phyloP scores from a whole-genome alignment of 2,797 vertebrate species.

The Callimico goeldii region DNA sequence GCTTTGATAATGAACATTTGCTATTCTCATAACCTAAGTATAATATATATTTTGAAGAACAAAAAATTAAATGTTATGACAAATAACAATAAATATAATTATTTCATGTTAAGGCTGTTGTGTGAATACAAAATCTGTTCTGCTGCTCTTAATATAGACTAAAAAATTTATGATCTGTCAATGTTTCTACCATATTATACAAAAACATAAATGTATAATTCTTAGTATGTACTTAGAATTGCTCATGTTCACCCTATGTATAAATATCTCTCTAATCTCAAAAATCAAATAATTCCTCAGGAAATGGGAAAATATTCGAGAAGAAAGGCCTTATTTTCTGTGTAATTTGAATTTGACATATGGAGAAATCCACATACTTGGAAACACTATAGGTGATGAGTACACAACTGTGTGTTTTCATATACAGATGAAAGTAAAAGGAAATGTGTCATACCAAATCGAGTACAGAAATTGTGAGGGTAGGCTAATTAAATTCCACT shows the following conservation, averaged over 20 bases:
- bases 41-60: conserved; percentile 3
- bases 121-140: conserved; percentile 18
- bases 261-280: conserved; percentile 8
- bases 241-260: background rate
- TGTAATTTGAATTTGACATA: conserved; percentile 35
- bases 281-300: conserved; percentile 32
- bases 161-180: background rate
- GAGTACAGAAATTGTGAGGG: background rate
- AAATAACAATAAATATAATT: background rate
- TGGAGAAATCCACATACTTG: background rate
- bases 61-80: background rate
- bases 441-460: background rate
- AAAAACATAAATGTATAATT: conserved; percentile 20
- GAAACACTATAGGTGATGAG: background rate
- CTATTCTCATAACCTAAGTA: conserved; percentile 4
- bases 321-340: conserved; percentile 32
- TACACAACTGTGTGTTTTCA: background rate
- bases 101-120: background rate
- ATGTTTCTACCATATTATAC: background rate
- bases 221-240: background rate
- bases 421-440: background rate
- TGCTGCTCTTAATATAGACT: background rate
- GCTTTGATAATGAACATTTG: conserved; percentile 27
- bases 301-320: background rate
- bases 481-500: conserved; percentile 9